Conservation (phyloP, 2,888 invertebrate species). For the Eurytoma adleriae region DNA sequence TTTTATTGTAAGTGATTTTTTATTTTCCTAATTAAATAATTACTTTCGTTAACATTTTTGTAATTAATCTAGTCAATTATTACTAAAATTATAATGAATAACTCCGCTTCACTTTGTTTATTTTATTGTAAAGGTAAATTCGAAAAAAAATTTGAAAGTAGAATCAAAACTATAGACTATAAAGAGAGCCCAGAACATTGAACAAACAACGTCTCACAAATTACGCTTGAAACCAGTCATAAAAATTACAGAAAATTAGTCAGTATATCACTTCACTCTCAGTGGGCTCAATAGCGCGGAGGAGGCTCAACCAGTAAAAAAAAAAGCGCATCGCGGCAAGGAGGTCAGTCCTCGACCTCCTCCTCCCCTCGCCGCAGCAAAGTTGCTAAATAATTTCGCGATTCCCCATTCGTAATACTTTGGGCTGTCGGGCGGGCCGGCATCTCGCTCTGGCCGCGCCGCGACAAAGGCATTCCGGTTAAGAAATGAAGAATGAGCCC, state of each 20-base stretch:
- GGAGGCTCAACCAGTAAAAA: neutral
- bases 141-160: too few relatives aligned
- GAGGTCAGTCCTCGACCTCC: neutral
- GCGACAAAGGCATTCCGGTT: constrained; percentile 56
- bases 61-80: too few relatives aligned
- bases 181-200: neutral
- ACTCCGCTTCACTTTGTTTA: too few relatives aligned
- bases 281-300: neutral
- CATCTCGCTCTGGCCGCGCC: constrained; percentile 28
- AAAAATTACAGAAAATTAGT: constrained; percentile 36
- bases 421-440: constrained; percentile 21
- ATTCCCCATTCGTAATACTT: constrained; percentile 51
- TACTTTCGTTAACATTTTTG: too few relatives aligned
- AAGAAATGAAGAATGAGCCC: constrained; percentile 55
- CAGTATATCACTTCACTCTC: constrained; percentile 1
- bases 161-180: too few relatives aligned
- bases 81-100: too few relatives aligned
- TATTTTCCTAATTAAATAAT: too few relatives aligned
- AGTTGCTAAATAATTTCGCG: constrained; percentile 51
- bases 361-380: neutral
- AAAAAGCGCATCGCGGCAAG: neutral
- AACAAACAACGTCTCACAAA: constrained; percentile 29
- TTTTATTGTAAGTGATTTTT: too few relatives aligned
- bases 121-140: too few relatives aligned
- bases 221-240: constrained; percentile 37